These are phyloP conservation scores for Nansenia antarctica DNA, from an alignment of 2,113 vertebrate genomes.

Conservation along the genomic window DNA sequence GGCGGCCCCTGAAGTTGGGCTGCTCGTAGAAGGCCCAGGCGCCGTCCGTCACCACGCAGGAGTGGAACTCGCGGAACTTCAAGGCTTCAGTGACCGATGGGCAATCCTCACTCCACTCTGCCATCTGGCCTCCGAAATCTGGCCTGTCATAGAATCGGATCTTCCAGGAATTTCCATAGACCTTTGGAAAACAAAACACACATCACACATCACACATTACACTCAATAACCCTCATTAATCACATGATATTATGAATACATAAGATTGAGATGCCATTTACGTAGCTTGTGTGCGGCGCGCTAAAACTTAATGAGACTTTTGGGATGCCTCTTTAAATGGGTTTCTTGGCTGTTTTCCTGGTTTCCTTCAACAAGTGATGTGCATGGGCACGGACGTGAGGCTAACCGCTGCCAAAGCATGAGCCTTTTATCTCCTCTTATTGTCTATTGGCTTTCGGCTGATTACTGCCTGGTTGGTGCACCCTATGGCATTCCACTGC, in stretches of 20 bases:
- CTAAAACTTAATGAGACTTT: not conserved
- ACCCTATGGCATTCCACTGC: constrained; percentile 47
- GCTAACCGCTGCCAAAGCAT: constrained; percentile 33
- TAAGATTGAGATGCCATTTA: not conserved
- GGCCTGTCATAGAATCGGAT: constrained; percentile 55
- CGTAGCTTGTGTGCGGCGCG: not conserved
- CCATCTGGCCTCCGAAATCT: constrained; percentile 52
- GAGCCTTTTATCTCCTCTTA: constrained; percentile 62
- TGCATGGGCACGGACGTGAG: constrained; percentile 5
- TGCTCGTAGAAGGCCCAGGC: constrained; percentile 63
- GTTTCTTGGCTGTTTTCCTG: constrained; percentile 51
- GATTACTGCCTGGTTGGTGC: constrained; percentile 52
- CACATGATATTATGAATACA: not conserved
- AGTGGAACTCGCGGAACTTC: constrained; percentile 55
- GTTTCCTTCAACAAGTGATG: constrained; percentile 22
- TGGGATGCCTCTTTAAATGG: constrained; percentile 16
- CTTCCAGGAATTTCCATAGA: constrained; percentile 56
- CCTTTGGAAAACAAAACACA: constrained; percentile 26
- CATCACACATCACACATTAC: not conserved
- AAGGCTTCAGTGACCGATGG: constrained; percentile 51
- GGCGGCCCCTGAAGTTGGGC: constrained; percentile 57
- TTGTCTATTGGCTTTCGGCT: constrained; percentile 54
- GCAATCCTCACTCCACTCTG: constrained; percentile 57
- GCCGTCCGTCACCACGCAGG: constrained; percentile 59
- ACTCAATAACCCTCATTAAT: not conserved